phyloP scores from a whole-genome alignment of 2,888 invertebrate genomes.

The Ornithoptera priamus region DNA sequence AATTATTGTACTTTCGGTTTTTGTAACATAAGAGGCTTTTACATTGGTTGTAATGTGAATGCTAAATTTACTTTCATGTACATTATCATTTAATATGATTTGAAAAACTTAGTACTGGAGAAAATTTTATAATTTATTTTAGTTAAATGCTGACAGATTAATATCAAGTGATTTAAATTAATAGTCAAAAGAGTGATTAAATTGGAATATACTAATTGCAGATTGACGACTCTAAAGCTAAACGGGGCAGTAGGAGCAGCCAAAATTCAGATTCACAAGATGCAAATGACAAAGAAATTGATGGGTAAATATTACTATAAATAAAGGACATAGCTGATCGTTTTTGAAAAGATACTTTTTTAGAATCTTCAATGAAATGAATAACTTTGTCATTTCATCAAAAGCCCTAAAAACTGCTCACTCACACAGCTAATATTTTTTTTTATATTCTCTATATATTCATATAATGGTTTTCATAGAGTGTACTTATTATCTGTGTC shows the following conservation, averaged over 20 bases:
- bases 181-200: constrained; percentile 12
- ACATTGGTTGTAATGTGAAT: background rate
- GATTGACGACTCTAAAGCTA: constrained; percentile 73
- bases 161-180: too few species aligned
- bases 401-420: constrained; percentile 23
- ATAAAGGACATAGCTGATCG: constrained; percentile 1
- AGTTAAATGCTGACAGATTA: background rate
- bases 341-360: background rate
- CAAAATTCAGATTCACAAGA: constrained; percentile 67
- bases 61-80: too few species aligned
- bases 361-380: constrained; percentile 5
- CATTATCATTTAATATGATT: background rate
- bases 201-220: constrained; percentile 57
- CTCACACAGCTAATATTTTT: constrained; percentile 3
- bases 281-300: constrained; percentile 67
- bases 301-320: constrained; percentile 66
- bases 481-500: background rate
- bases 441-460: background rate
- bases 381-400: constrained; percentile 21
- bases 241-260: constrained; percentile 62
- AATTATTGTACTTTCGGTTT: background rate
- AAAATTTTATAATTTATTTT: background rate
- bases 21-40: background rate
- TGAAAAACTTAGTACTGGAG: background rate
- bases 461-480: background rate